Conservation (phyloP, 2,113 vertebrate species). For the Notarius quadriscutis region DNA sequence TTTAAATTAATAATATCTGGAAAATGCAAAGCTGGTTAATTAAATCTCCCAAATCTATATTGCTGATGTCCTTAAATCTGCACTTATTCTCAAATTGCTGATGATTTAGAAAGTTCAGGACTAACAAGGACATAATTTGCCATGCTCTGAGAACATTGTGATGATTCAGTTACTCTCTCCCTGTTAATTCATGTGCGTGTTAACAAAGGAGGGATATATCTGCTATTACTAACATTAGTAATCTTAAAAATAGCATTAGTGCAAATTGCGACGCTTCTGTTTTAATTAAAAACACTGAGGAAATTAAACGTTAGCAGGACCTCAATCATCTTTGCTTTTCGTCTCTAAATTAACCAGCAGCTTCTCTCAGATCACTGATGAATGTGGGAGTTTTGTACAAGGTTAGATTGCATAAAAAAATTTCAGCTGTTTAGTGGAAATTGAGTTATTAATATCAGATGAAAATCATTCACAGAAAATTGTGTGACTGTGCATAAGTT, state of each 20-base stretch:
- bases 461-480: neutral
- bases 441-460: neutral
- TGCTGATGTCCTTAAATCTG: neutral
- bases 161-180: neutral
- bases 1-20: neutral
- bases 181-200: neutral
- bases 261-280: neutral
- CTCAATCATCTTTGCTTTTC: neutral
- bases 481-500: neutral
- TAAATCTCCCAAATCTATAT: neutral
- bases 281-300: neutral
- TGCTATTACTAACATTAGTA: neutral
- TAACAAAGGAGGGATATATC: neutral
- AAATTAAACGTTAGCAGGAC: neutral
- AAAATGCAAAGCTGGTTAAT: neutral
- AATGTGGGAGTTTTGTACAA: neutral
- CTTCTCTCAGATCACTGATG: neutral
- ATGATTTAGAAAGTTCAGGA: neutral
- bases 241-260: neutral
- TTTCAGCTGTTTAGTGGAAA: neutral
- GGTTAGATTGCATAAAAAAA: neutral
- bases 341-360: neutral
- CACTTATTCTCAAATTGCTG: neutral
- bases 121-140: neutral
- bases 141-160: neutral